Percentiles rank a stretch among this genome's conserved stretches.
These are phyloP conservation scores for Leptinotarsa juncta DNA, from an alignment of 2,888 invertebrate genomes.

Conservation along the genomic window DNA sequence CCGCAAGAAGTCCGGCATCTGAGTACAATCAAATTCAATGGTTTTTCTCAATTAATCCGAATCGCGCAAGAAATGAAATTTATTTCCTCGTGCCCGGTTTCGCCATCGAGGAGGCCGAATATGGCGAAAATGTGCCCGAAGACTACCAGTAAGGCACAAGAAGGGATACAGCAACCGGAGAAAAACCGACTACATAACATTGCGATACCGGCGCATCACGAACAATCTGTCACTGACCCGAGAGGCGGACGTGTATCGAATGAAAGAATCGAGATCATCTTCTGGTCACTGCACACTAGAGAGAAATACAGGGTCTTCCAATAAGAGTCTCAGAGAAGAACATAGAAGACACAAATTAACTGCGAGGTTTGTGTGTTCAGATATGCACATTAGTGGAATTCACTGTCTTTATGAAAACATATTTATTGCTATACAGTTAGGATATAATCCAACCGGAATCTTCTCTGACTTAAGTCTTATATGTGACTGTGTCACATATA, in stretches of 20 bases:
- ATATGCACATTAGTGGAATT: too few relatives aligned
- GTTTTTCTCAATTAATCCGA: slow-evolving; percentile 43
- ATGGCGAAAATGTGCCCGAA: slow-evolving; percentile 51
- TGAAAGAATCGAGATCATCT: slow-evolving; percentile 31
- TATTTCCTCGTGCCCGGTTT: slow-evolving; percentile 38
- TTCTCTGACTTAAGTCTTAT: too few relatives aligned
- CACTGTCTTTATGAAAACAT: too few relatives aligned
- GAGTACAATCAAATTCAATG: slow-evolving; percentile 32
- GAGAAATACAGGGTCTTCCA: not conserved
- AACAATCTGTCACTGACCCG: slow-evolving; percentile 62
- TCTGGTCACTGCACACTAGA: not conserved
- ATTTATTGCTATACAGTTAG: too few relatives aligned
- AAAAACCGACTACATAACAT: slow-evolving; percentile 56
- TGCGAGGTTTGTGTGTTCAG: too few relatives aligned
- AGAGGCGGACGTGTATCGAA: slow-evolving; percentile 58
- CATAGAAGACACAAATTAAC: not conserved
- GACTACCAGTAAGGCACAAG: slow-evolving; percentile 51
- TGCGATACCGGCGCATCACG: slow-evolving; percentile 56
- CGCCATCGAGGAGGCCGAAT: slow-evolving; percentile 41
- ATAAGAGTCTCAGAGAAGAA: not conserved
- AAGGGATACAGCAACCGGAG: slow-evolving; percentile 44
- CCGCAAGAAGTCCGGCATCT: slow-evolving; percentile 20
- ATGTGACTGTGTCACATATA: too few relatives aligned
- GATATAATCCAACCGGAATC: too few relatives aligned
- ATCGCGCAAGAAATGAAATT: slow-evolving; percentile 38